Evolutionary conservation across 1,140 invertebrate genomes (phyloP).

Genomic region (Saccostrea echinata): DNA sequence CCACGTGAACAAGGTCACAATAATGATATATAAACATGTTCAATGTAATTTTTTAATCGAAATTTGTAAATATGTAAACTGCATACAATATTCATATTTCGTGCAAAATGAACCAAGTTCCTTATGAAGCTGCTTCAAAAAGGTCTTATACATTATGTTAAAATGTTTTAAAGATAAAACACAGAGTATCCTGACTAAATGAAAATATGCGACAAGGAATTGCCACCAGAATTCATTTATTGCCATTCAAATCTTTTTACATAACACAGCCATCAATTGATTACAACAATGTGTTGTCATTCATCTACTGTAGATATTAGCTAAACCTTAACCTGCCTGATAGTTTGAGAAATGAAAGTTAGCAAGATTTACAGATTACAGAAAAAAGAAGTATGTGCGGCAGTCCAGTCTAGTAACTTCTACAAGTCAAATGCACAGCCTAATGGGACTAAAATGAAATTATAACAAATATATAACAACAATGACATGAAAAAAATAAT

Average conservation of each 20-base stretch:
- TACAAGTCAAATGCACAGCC: neutral
- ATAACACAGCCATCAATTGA: conserved; percentile 32
- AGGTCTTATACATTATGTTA: too few species aligned
- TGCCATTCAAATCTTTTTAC: conserved; percentile 31
- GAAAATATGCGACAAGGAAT: neutral
- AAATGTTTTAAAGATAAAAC: too few species aligned
- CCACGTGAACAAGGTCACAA: too few species aligned
- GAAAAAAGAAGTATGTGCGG: neutral
- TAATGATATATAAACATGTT: too few species aligned
- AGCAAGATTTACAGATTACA: neutral
- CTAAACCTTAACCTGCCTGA: neutral
- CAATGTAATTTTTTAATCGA: too few species aligned
- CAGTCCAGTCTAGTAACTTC: conserved; percentile 9
- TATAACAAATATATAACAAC: conserved; percentile 25
- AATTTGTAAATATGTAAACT: too few species aligned
- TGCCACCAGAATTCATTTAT: conserved; percentile 31
- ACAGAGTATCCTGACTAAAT: neutral
- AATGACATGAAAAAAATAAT: neutral
- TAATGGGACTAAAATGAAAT: conserved; percentile 25
- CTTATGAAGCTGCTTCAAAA: too few species aligned
- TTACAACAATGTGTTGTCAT: conserved; percentile 29
- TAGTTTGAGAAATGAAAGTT: neutral
- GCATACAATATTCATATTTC: too few species aligned
- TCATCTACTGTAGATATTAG: neutral
- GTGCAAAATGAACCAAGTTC: too few species aligned